These are phyloP conservation scores for Neomicropteryx cornuta DNA, from an alignment of 1,140 invertebrate genomes.

Conservation along the genomic window DNA sequence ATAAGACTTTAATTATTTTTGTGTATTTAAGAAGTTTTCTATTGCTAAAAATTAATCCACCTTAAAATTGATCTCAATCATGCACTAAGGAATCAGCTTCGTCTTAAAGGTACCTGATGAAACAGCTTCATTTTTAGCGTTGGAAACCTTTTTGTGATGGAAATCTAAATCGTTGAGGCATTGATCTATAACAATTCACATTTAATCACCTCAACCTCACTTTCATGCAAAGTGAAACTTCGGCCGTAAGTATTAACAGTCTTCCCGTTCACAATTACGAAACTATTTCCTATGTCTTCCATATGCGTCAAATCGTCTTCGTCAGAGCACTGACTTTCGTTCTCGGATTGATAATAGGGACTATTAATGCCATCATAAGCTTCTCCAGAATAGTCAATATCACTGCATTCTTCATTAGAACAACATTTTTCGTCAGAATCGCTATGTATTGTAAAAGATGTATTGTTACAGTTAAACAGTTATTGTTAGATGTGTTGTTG, in stretches of 20 bases:
- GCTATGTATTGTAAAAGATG: too few species aligned
- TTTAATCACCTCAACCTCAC: conserved; percentile 11
- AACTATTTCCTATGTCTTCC: conserved; percentile 6
- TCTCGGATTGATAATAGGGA: too few species aligned
- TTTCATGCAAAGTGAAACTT: conserved; percentile 2
- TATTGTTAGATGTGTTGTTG: too few species aligned
- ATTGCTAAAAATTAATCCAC: not conserved
- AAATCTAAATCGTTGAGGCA: conserved; percentile 11
- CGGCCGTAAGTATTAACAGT: conserved; percentile 13
- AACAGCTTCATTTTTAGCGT: conserved; percentile 6
- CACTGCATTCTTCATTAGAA: too few species aligned
- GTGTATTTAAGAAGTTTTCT: not conserved
- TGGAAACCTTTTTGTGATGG: too few species aligned
- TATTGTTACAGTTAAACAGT: too few species aligned
- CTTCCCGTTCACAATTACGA: conserved; percentile 14
- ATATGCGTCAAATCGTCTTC: too few species aligned
- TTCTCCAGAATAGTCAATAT: too few species aligned
- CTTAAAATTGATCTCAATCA: not conserved
- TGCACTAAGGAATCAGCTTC: not conserved
- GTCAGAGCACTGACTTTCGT: too few species aligned
- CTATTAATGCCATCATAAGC: too few species aligned
- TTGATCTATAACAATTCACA: conserved; percentile 12
- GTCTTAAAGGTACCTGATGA: not conserved
- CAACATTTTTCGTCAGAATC: too few species aligned
- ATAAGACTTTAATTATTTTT: not conserved